Conservation (phyloP, 2,888 invertebrate species). For the Coleophora flavipennella region DNA sequence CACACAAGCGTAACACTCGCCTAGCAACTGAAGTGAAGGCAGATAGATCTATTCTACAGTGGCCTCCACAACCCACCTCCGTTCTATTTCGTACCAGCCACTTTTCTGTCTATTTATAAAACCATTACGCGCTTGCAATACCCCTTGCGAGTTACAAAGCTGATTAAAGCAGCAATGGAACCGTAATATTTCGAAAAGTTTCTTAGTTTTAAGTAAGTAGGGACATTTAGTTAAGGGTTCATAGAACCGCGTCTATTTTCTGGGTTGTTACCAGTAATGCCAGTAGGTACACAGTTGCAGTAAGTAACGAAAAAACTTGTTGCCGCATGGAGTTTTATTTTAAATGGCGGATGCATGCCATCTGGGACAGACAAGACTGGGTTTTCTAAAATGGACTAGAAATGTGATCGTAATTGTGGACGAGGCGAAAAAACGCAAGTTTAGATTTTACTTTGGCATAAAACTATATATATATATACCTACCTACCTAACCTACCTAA, state of each 20-base stretch:
- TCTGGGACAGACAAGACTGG: conserved; percentile 43
- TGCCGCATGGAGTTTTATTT: conserved; percentile 44
- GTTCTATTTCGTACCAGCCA: conserved; percentile 21
- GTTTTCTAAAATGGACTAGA: conserved; percentile 51
- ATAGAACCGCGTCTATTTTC: conserved; percentile 53
- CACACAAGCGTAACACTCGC: conserved; percentile 40
- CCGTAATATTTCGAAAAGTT: not conserved
- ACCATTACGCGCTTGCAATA: conserved; percentile 21
- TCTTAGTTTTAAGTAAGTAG: conserved; percentile 5
- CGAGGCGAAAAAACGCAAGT: conserved; percentile 19
- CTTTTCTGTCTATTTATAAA: conserved; percentile 4
- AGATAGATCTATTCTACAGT: conserved; percentile 41
- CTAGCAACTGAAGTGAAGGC: conserved; percentile 65
- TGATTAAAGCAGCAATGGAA: conserved; percentile 20
- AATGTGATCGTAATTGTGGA: conserved; percentile 29
- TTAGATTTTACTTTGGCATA: no score
- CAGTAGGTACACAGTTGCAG: conserved; percentile 27
- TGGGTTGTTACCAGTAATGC: conserved; percentile 58
- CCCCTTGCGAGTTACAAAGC: accelerated
- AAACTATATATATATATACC: no score
- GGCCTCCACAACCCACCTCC: conserved; percentile 20
- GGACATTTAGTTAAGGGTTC: conserved; percentile 29
- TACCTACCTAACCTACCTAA: no score
- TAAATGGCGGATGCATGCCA: conserved; percentile 54
- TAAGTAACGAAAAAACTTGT: conserved; percentile 48